Evolutionary conservation across 2,797 vertebrate species (phyloP), one percentile per base, ranked within the genome.

Genomic region (Rachycentron canadum): DNA sequence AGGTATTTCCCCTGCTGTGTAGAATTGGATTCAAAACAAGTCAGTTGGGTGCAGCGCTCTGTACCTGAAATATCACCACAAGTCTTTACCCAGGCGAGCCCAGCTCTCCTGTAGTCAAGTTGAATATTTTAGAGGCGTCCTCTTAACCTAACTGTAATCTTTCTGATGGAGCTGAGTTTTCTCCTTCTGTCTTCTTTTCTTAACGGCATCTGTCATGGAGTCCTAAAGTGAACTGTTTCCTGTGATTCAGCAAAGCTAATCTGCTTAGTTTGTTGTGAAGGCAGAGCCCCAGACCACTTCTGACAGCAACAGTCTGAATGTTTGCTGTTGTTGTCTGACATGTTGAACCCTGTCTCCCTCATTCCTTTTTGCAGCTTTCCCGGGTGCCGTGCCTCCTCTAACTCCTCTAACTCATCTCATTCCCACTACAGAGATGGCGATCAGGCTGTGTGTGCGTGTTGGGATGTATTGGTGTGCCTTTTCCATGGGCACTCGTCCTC

Each of bases 11-110:
- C 78, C 81, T n/a, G 28, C 69, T 88, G 79, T 59, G 76, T 56
- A 36, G 82, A 89, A 88, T 86, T 90, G 71, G 81, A 92, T 89
- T 86, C 76, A 85, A 90, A 93, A 92, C 87, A 91, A 90, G 78
- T 69, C 88, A 59, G 55, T 60, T 21, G 10, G 71, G 62, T 70
- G 66, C 47, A n/a, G 63, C 58, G 21, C 61, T 76, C 65, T 55
- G 56, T 68, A 76, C 80, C 69, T 84, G 83, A 90, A 86, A 83
- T 79, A 86, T 83, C 67, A 75, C 71, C 82, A 60, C 71, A 43
- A 79, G 83, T 86, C 72, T 86, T 76, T 78, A 74, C 70, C 78
- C 80, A n/a, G 79, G 76, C 36, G 21, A 83, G 78, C 65, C 58
- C 78, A 62, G 77, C 79, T 77, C 78, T 79, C 75, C 76, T 75